Percentiles rank a stretch among this genome's conserved stretches.
Evolutionary conservation across 2,797 vertebrate species (phyloP).

Genomic region (Eutrigla gurnardus): DNA sequence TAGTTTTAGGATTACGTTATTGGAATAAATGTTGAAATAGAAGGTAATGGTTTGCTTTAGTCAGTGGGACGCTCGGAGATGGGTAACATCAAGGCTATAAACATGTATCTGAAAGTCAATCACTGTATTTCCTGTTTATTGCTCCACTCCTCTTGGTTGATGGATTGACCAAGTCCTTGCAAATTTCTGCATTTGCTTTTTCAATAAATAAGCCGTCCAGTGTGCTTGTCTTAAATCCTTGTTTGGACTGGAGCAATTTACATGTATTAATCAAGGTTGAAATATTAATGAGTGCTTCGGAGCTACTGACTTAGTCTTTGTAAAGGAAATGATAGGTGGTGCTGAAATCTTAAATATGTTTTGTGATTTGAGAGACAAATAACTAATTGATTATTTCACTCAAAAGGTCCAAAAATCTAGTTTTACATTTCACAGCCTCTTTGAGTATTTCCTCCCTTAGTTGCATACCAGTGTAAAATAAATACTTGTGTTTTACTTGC

Average conservation of each 20-base stretch:
- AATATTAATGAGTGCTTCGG: not conserved
- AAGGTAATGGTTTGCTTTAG: not conserved
- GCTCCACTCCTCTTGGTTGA: not conserved
- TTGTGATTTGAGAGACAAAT: not conserved
- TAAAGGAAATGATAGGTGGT: not conserved
- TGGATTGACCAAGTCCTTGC: not conserved
- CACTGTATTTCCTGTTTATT: not conserved
- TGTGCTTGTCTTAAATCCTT: not conserved
- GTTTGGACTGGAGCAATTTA: not conserved
- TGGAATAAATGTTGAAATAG: not conserved
- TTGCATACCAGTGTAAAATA: not conserved
- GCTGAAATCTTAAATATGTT: not conserved
- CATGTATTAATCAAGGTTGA: not conserved
- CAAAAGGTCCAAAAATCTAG: not conserved
- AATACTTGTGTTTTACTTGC: not conserved
- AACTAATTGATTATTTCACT: not conserved
- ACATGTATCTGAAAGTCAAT: not conserved
- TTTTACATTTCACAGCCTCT: not conserved
- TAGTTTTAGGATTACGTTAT: not conserved
- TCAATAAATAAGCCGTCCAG: not conserved
- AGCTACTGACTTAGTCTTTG: not conserved
- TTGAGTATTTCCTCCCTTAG: not conserved
- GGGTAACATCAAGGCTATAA: not conserved
- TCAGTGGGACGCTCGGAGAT: no score
- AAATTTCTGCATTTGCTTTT: conserved; percentile 1